Evolutionary conservation across 2,888 invertebrate species (phyloP).

Genomic region (Eumerus sabulonum): DNA sequence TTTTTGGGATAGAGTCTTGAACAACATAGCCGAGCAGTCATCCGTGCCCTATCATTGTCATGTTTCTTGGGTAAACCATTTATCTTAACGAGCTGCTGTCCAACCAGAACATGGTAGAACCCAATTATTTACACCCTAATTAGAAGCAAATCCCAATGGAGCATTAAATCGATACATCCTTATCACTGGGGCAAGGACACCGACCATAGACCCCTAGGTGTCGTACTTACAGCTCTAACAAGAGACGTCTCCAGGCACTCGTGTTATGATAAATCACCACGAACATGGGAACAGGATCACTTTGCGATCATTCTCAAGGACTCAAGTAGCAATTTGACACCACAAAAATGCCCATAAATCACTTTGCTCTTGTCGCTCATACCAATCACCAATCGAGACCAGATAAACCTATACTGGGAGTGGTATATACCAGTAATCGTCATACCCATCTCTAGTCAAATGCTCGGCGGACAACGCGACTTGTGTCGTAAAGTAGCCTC

Average conservation of each 20-base stretch:
- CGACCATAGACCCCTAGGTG: slow-evolving; percentile 45
- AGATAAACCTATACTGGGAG: slow-evolving; percentile 50
- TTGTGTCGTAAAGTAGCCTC: slow-evolving; percentile 59
- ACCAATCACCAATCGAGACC: slow-evolving; percentile 13
- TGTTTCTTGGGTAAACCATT: too few relatives aligned
- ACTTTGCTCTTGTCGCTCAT: slow-evolving; percentile 35
- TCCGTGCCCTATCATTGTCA: too few relatives aligned
- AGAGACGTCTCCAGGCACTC: too few relatives aligned
- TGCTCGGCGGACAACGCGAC: slow-evolving; percentile 19
- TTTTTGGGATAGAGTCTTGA: too few relatives aligned
- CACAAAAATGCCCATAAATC: slow-evolving; percentile 65
- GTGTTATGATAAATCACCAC: slow-evolving; percentile 65
- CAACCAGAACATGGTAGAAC: slow-evolving; percentile 6
- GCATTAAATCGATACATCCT: slow-evolving; percentile 32
- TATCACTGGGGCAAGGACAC: slow-evolving; percentile 32
- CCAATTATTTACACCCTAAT: slow-evolving; percentile 58
- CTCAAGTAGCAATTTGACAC: slow-evolving; percentile 66
- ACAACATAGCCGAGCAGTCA: too few relatives aligned
- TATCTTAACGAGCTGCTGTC: not conserved
- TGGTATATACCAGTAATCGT: slow-evolving; percentile 22
- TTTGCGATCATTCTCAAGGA: slow-evolving; percentile 45
- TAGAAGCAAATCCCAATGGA: slow-evolving; percentile 30
- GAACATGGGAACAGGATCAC: slow-evolving; percentile 45
- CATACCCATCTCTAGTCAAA: slow-evolving; percentile 35
- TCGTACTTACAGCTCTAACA: slow-evolving; percentile 28